Base-by-base conservation (phyloP, 1,140 invertebrate species). In the Pseudomyrmex concolor region DNA sequence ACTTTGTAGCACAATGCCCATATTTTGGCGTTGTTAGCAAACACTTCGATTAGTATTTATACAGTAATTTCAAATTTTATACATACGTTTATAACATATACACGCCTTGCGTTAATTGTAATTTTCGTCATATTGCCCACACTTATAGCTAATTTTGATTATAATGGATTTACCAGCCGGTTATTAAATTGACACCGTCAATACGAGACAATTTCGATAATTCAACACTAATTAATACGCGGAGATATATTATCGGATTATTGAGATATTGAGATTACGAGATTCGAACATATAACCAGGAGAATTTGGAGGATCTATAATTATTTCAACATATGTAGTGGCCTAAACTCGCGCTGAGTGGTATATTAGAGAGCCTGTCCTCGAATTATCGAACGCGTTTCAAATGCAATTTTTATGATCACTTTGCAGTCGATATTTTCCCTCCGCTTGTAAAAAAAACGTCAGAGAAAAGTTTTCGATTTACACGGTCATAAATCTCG, bases 161-260 rank as follows among this genome's bases (percentile, higher is more conserved):
- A 59, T n/a, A 13, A 50, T 45, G 63, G 45, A 74, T 74, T 74
- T 17, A 74, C 10, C 12, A n/a, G 55, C 9, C 19, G 12, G 22
- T 60, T 45, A 7, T 71, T 34, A 70, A 74, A 63, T 17, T 19
- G 57, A 50, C 15, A 45, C 8, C 48, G 57, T 73, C 43, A 74
- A 74, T 60, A 73, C 71, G 34, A 71, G 48, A 43, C 45, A 19
- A 74, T 74, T 43, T 74, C 72, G 72, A 63, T 74, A 74, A 74
- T 74, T 63, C 72, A 57, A 63, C 63, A 74, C 45, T 74, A 74
- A 74, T 74, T 74, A 74, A 63, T 74, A 74, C 45, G 25, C 43
- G 19, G 43, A 74, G 13, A 63, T 63, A 74, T 62, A 73, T 62
- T 73, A 74, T 63, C 43, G 72, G 72, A 74, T 74, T 74, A 74